These are phyloP conservation scores for Polia nebulosa DNA, from an alignment of 2,888 invertebrate genomes.

Conservation along the genomic window DNA sequence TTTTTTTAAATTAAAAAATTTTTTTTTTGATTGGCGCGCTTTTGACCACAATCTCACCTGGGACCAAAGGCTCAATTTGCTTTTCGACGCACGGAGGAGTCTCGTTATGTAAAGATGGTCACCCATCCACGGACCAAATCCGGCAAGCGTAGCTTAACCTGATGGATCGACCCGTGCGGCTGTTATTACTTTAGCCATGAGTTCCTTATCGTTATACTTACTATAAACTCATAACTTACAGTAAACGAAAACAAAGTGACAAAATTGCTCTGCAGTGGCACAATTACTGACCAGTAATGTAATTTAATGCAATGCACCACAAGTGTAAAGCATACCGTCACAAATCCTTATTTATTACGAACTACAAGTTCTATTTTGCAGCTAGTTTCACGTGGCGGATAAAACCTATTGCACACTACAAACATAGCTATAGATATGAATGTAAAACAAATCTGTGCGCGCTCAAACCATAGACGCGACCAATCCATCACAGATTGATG, in stretches of 20 bases:
- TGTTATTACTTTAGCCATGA: no score
- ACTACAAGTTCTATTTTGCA: slow-evolving; percentile 28
- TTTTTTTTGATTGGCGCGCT: no score
- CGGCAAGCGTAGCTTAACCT: no score
- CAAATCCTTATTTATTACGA: slow-evolving; percentile 44
- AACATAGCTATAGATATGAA: neutral
- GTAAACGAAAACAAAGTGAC: neutral
- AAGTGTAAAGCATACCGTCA: slow-evolving; percentile 24
- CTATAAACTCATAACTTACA: no score
- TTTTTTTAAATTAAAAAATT: no score
- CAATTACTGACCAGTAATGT: slow-evolving; percentile 10
- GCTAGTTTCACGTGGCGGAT: slow-evolving; percentile 1
- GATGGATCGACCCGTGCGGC: no score
- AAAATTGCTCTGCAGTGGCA: slow-evolving; percentile 8
- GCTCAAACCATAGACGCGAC: slow-evolving; percentile 26
- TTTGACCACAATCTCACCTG: no score
- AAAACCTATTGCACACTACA: slow-evolving; percentile 8
- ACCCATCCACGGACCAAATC: no score
- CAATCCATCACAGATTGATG: slow-evolving; percentile 59
- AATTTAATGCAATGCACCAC: slow-evolving; percentile 24
- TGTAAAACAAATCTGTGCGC: neutral
- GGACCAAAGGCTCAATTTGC: no score
- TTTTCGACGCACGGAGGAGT: no score
- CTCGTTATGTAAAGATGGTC: no score
- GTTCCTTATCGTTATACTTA: no score